A percentile compares a stretch with the other conserved stretches of the same genome.
These are phyloP conservation scores for Plemyria rubiginata DNA, from an alignment of 2,888 invertebrate species.

Conservation along the genomic window DNA sequence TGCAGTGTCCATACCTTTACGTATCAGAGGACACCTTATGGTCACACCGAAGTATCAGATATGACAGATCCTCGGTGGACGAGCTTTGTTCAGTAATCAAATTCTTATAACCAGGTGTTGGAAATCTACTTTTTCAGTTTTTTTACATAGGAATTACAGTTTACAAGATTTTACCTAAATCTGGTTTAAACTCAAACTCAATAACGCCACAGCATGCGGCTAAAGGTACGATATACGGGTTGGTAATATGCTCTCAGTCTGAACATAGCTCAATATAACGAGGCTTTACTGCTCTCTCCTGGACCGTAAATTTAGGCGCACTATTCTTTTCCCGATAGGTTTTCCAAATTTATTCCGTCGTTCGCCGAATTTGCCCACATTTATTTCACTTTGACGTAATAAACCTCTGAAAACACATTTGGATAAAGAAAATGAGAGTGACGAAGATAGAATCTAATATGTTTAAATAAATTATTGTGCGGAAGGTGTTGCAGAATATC, in stretches of 20 bases:
- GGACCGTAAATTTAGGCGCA: constrained; percentile 77
- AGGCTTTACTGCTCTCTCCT: constrained; percentile 76
- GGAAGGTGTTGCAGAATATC: too few relatives aligned
- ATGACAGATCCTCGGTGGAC: too few relatives aligned
- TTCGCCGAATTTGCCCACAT: constrained; percentile 54
- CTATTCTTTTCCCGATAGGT: constrained; percentile 79
- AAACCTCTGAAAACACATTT: constrained; percentile 39
- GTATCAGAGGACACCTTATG: too few relatives aligned
- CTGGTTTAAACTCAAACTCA: constrained; percentile 24
- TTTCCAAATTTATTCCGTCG: constrained; percentile 75
- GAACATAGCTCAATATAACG: constrained; percentile 79
- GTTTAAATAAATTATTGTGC: too few relatives aligned
- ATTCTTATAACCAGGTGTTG: too few relatives aligned
- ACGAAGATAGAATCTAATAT: constrained; percentile 18
- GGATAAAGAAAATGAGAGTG: constrained; percentile 33
- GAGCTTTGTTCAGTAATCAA: too few relatives aligned
- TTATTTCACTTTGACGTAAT: constrained; percentile 54
- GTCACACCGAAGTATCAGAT: too few relatives aligned
- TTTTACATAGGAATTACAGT: not conserved
- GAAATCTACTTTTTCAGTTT: not conserved
- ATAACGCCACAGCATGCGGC: constrained; percentile 42
- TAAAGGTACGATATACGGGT: constrained; percentile 50
- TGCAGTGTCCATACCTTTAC: too few relatives aligned
- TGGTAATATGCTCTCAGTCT: constrained; percentile 65
- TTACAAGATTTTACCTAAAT: constrained; percentile 6